These are phyloP conservation scores for Amblyjoppa fuscipennis DNA, from an alignment of 2,888 invertebrate genomes.

Conservation along the genomic window DNA sequence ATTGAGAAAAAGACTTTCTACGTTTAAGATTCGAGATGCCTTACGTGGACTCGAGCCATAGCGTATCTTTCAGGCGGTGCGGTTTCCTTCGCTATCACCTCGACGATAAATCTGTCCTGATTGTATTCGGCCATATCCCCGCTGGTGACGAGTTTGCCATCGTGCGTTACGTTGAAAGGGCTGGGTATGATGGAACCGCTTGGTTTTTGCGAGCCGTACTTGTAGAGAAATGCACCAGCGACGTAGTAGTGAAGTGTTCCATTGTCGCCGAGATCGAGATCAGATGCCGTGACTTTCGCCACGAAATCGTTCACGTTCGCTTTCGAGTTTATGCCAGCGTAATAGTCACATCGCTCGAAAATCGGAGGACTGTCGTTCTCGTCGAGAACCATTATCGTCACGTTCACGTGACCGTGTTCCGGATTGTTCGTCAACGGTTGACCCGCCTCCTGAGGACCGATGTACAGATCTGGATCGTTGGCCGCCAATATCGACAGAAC, in stretches of 20 bases:
- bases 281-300: constrained; percentile 91
- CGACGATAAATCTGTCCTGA: constrained; percentile 94
- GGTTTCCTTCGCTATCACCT: constrained; percentile 93
- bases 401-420: constrained; percentile 91
- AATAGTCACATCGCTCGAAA: constrained; percentile 89
- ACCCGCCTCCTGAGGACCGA: constrained; percentile 84
- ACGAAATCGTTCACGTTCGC: constrained; percentile 92
- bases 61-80: constrained; percentile 93
- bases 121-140: constrained; percentile 95
- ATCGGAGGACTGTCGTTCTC: constrained; percentile 94
- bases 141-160: constrained; percentile 91
- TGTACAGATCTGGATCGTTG: constrained; percentile 92
- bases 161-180: constrained; percentile 92
- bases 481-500: constrained; percentile 93
- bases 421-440: constrained; percentile 73
- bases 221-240: constrained; percentile 92
- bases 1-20: background rate
- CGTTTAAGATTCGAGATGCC: constrained; percentile 78
- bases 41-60: constrained; percentile 92
- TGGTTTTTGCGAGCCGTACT: constrained; percentile 91
- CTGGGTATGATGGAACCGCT: constrained; percentile 96
- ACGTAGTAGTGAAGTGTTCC: constrained; percentile 94
- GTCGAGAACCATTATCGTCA: constrained; percentile 91
- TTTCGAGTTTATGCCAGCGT: constrained; percentile 92
- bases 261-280: constrained; percentile 94